These are phyloP conservation scores for Erebia epiphron DNA, from an alignment of 2,888 invertebrate genomes.

Conservation along the genomic window DNA sequence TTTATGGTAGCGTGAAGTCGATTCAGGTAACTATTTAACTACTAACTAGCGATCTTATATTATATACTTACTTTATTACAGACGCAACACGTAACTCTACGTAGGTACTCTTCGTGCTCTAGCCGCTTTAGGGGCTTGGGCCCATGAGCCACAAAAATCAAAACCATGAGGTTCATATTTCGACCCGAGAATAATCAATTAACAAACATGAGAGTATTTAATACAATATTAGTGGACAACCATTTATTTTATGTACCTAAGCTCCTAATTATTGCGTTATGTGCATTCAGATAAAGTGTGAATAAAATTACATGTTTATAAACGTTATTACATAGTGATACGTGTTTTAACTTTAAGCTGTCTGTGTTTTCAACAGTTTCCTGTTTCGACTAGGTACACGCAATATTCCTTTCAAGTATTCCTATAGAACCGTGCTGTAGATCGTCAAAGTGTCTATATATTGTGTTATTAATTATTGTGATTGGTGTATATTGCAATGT, in stretches of 20 bases:
- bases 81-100: too few relatives aligned
- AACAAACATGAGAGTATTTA: too few relatives aligned
- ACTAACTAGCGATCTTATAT: too few relatives aligned
- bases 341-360: too few relatives aligned
- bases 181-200: too few relatives aligned
- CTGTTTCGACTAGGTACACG: constrained; percentile 6
- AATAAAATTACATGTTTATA: background rate
- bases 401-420: constrained; percentile 28
- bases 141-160: too few relatives aligned
- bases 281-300: background rate
- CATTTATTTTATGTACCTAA: too few relatives aligned
- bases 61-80: too few relatives aligned
- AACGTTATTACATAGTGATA: background rate
- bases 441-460: constrained; percentile 36
- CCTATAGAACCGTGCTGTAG: constrained; percentile 42
- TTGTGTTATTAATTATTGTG: constrained; percentile 32
- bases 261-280: background rate
- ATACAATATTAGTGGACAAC: too few relatives aligned
- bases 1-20: background rate
- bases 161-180: too few relatives aligned
- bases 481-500: constrained; percentile 39
- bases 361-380: background rate
- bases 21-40: background rate
- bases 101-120: too few relatives aligned
- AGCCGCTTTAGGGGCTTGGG: too few relatives aligned